Conservation (phyloP, 2,797 vertebrate genomes). For the Nyctalus aviator region DNA sequence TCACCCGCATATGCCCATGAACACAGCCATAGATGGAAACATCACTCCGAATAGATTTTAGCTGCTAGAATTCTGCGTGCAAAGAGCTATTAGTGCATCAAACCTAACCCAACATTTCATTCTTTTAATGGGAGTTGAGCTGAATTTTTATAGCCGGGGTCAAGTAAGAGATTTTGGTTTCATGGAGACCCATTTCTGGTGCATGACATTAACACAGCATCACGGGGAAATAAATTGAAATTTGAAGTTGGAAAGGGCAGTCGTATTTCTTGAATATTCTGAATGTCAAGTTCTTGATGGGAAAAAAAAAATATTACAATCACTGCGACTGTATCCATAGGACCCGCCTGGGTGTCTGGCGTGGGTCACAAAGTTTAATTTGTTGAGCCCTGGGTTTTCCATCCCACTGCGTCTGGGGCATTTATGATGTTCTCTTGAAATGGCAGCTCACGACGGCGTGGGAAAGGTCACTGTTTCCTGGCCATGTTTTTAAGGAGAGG, state of each 20-base stretch:
- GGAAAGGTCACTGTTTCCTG: constrained; percentile 87
- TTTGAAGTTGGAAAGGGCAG: constrained; percentile 88
- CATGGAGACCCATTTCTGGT: constrained; percentile 79
- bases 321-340: constrained; percentile 62
- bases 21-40: not conserved
- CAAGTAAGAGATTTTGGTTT: constrained; percentile 85
- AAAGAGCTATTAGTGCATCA: not conserved
- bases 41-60: not conserved
- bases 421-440: constrained; percentile 86
- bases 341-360: constrained; percentile 76
- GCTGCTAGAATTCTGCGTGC: not conserved
- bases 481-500: constrained; percentile 74
- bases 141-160: constrained; percentile 79
- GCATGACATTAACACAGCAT: constrained; percentile 83
- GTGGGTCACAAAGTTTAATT: constrained; percentile 85
- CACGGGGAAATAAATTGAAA: constrained; percentile 85
- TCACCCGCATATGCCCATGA: not conserved
- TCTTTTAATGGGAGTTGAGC: constrained; percentile 77
- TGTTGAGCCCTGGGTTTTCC: constrained; percentile 84
- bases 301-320: constrained; percentile 82
- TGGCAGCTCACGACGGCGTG: constrained; percentile 76
- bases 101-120: constrained; percentile 42
- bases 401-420: constrained; percentile 77
- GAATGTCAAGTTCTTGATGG: constrained; percentile 89
- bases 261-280: constrained; percentile 87